Evolutionary conservation across 2,888 invertebrate genomes (phyloP), one percentile per base, ranked within the genome.

Genomic region (Penaeus monodon): DNA sequence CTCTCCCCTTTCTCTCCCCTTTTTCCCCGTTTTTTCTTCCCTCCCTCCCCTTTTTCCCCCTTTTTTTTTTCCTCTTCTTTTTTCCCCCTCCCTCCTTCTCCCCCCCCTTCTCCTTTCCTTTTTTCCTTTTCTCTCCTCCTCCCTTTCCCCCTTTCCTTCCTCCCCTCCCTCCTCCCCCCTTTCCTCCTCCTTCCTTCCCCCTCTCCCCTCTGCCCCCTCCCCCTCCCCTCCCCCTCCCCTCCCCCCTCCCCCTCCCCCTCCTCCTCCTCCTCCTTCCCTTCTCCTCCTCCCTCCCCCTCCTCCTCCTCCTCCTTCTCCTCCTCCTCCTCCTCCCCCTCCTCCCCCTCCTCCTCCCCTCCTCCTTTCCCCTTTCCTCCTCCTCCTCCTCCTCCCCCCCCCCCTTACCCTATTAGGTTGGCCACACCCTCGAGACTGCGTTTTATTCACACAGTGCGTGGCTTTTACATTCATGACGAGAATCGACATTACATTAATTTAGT

Each of bases 131-230:
- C 14, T 10, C 10, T 20, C 12, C 24, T 14, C 27, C n/a, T 17
- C 2, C 63, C 14, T 17, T 10, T 27, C n/a, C 33, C 29, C 20
- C 64, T 29, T 22, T 57, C 57, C 27, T 38, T 73, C 73, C 33
- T 38, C 66, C 80, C 66, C 80, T 80, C 80, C 66, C 80, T 80
- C 80, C 66, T 66, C 66, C 81, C 68, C 68, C 49, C 80, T 66
- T 44, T 66, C 80, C 68, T 44, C 44, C 80, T 80, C 66, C 68
- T 68, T 79, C 79, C 64, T 29, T 63, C 78, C 64, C 78, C n/a
- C 77, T 77, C 70, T 68, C 44, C 12, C 17, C 10, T n/a, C 8
- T 6, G 7, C 64, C 22, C 63, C 1, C 63, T 14, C 12, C 29
- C 29, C 24, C 33, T n/a, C 64, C n/a, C 33, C 20, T 44, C 29